Evolutionary conservation across 2,113 vertebrate genomes (phyloP).

Genomic region (Delphinus delphis): DNA sequence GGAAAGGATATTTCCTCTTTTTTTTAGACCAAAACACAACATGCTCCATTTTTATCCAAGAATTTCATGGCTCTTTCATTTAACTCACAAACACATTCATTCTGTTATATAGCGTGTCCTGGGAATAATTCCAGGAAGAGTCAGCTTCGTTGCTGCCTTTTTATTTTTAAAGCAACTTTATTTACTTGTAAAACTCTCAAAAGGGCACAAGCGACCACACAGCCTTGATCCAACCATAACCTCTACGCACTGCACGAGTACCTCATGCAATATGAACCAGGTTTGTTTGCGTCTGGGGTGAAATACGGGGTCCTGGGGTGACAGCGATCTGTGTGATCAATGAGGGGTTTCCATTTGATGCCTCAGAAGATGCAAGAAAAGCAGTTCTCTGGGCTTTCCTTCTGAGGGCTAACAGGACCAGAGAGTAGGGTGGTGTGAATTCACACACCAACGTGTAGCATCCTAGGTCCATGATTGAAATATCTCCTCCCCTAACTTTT

Average conservation of each 20-base stretch:
- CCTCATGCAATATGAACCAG: conserved; percentile 49
- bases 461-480: neutral
- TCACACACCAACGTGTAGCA: neutral
- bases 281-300: conserved; percentile 21
- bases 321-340: conserved; percentile 43
- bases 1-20: conserved; percentile 12
- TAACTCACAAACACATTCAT: neutral
- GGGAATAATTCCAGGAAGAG: conserved; percentile 56
- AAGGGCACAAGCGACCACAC: conserved; percentile 16
- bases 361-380: conserved; percentile 31
- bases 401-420: neutral
- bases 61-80: conserved; percentile 17
- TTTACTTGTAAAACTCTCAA: conserved; percentile 67
- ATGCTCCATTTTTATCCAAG: neutral
- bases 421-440: neutral
- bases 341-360: neutral
- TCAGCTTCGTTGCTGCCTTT: neutral
- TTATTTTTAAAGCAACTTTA: conserved; percentile 55
- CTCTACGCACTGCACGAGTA: conserved; percentile 12
- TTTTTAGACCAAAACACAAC: conserved; percentile 1
- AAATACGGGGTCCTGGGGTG: conserved; percentile 23
- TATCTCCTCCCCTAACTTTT: too few relatives aligned
- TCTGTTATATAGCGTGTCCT: neutral
- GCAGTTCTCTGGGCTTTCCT: neutral
- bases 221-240: neutral